Evolutionary conservation across 2,888 invertebrate genomes (phyloP).

Genomic region (Drosophila pseudotalamancana): DNA sequence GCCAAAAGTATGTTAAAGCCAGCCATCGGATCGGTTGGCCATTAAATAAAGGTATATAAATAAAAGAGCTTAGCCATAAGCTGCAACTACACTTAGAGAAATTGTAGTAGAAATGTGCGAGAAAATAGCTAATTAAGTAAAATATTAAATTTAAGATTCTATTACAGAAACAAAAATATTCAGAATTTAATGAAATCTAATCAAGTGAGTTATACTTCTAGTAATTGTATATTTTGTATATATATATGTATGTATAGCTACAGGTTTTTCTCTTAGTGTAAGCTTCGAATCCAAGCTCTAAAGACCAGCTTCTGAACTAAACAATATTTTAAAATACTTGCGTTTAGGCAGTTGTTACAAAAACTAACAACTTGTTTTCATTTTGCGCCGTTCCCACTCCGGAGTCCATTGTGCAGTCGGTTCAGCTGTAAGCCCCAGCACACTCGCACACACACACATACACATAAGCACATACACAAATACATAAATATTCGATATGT

Average conservation of each 20-base stretch:
- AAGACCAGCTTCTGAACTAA: neutral
- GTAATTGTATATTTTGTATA: too few relatives aligned
- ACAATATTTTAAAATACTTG: neutral
- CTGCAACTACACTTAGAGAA: constrained; percentile 1
- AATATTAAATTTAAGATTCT: neutral
- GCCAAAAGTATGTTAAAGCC: constrained; percentile 14
- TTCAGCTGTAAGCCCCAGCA: constrained; percentile 15
- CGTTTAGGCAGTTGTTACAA: constrained; percentile 1
- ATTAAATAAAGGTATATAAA: constrained; percentile 16
- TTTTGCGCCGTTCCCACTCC: constrained; percentile 6
- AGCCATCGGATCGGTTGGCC: constrained; percentile 20
- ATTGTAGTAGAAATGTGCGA: neutral
- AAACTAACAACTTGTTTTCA: constrained; percentile 6
- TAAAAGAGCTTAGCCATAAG: constrained; percentile 11
- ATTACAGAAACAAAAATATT: too few relatives aligned
- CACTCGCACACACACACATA: neutral
- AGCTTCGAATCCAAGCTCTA: neutral
- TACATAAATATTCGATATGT: constrained; percentile 63
- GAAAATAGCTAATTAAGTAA: neutral
- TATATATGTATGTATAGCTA: too few relatives aligned
- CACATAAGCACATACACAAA: constrained; percentile 26
- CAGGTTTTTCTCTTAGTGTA: neutral
- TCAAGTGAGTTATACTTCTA: neutral
- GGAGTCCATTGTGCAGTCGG: constrained; percentile 5
- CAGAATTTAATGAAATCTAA: too few relatives aligned